Conservation (phyloP, 1,140 invertebrate genomes). For the Pseudoatta argentina region DNA sequence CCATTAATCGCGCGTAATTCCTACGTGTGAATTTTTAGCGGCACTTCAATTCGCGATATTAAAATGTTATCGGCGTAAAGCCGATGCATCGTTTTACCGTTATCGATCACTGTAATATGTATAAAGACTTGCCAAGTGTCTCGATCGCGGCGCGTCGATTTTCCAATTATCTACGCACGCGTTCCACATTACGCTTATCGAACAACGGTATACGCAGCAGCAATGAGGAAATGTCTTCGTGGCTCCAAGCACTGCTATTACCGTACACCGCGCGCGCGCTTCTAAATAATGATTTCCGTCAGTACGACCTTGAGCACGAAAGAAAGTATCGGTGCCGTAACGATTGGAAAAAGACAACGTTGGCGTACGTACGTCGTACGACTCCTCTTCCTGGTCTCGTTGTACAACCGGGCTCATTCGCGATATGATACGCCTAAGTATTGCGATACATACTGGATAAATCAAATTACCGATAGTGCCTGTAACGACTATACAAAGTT, state of each 20-base stretch:
- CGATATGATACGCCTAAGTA: constrained; percentile 10
- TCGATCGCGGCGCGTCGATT: constrained; percentile 73
- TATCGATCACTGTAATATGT: constrained; percentile 67
- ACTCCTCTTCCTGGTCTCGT: constrained; percentile 46
- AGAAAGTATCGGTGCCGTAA: constrained; percentile 60
- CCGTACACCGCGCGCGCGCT: constrained; percentile 24
- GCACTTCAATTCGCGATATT: constrained; percentile 34
- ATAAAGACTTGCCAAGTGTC: constrained; percentile 74
- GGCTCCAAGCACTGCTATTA: constrained; percentile 57
- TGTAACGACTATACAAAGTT: constrained; percentile 4
- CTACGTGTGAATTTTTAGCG: constrained; percentile 35
- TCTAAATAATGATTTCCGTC: constrained; percentile 77
- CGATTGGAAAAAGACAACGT: constrained; percentile 49
- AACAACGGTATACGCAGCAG: constrained; percentile 78
- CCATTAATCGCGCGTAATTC: constrained; percentile 62
- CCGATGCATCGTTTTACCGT: constrained; percentile 75
- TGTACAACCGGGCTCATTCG: constrained; percentile 24
- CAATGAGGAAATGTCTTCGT: constrained; percentile 80
- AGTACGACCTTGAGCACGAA: constrained; percentile 62
- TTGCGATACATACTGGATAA: constrained; percentile 29
- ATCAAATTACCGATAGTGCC: constrained; percentile 33
- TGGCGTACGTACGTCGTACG: not conserved
- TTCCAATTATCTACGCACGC: constrained; percentile 76
- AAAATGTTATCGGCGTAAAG: constrained; percentile 43
- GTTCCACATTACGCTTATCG: constrained; percentile 78